Base-by-base conservation (phyloP, 2,888 invertebrate genomes). In the Lasioglossum malachurum region DNA sequence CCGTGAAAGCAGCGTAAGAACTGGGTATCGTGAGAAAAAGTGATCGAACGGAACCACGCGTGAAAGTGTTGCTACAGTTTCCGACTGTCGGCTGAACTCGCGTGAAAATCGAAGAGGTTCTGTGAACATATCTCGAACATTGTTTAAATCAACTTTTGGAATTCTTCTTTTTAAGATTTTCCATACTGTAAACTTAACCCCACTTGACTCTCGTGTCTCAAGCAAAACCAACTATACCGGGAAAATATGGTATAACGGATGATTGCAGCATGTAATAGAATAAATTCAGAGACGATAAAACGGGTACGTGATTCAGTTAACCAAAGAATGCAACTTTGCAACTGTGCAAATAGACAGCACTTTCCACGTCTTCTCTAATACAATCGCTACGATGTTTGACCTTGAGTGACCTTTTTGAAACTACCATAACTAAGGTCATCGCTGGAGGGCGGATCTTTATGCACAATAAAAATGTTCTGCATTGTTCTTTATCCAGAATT, bases 21-120 rank as follows among this genome's bases (percentile, higher is more conserved):
- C 60, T 67, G 19, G 19, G 35, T 16, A 27, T 31, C 49, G 67
- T 80, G 72, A 64, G 73, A 78, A 78, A 60, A 73, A n/a, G 75
- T 35, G 19, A 31, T 67, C 67, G 67, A 67, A 64, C 31, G 64
- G 31, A 35, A 19, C 19, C 19, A 35, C 67, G 8, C 8, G 35
- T 19, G 67, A 35, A 67, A 67, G 35, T 35, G 67, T 35, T 67
- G 67, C 35, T 67, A 67, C 67, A 19, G 35, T 67, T 67, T 67
- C 67, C 0, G 14, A 60, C n/a, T 60, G n/a, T 19, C 23, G 57
- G 2, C n/a, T 10, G 57, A 46, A 46, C 46, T 16, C 16, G 16
- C 46, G 16, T 46, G 46, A 46, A 46, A 46, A 46, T 16, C 46
- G 1, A 46, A 2, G 41, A 38, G 35, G 35, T 35, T 35, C 35